Evolutionary conservation across 2,797 vertebrate genomes (phyloP).

Genomic region (Chloroceryle amazona): DNA sequence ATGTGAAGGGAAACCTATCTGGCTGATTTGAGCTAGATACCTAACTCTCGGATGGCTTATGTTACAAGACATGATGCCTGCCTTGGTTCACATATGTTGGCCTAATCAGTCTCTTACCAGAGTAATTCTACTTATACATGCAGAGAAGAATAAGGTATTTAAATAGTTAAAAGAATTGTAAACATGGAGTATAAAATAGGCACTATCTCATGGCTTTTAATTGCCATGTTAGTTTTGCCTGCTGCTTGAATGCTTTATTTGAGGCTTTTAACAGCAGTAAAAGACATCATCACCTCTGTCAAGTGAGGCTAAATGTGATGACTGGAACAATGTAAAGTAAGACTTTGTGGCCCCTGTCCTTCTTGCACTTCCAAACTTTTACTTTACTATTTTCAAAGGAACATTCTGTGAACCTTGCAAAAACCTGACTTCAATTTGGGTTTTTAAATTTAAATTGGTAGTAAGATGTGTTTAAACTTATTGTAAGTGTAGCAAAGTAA

Average conservation of each 20-base stretch:
- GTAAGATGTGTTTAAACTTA: background rate
- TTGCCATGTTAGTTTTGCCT: background rate
- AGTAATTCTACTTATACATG: background rate
- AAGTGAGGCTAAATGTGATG: background rate
- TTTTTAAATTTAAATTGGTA: background rate
- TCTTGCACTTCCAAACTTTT: background rate
- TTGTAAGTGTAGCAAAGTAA: background rate
- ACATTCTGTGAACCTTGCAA: background rate
- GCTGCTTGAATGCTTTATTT: background rate
- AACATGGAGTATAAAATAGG: background rate
- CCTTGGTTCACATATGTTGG: background rate
- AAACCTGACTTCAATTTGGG: background rate
- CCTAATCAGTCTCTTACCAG: background rate
- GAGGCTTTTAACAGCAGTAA: background rate
- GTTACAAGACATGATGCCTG: background rate
- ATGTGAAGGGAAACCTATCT: background rate
- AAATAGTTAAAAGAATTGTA: background rate
- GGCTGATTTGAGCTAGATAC: background rate
- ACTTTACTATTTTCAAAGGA: background rate
- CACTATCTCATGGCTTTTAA: background rate
- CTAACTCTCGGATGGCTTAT: background rate
- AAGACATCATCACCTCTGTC: background rate
- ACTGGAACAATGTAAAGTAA: background rate
- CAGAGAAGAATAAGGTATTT: background rate
- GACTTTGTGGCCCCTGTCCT: background rate